Evolutionary conservation across 2,888 invertebrate genomes (phyloP).

Genomic region (Polydrusus tereticollis): DNA sequence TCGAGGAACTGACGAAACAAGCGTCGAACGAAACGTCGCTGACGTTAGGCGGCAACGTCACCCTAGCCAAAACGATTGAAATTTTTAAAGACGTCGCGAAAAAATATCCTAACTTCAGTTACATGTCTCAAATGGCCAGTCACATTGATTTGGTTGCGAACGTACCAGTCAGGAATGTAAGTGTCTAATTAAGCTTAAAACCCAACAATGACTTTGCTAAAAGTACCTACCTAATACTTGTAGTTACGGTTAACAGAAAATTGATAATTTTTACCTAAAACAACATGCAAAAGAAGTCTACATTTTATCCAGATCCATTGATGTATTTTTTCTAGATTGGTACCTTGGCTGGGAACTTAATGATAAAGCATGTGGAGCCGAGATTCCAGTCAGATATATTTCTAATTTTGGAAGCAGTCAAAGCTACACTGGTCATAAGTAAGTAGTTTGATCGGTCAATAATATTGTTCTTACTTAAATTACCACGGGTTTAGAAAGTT

Average conservation of each 20-base stretch:
- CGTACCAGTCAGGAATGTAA: slow-evolving; percentile 70
- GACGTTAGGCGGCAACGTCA: slow-evolving; percentile 72
- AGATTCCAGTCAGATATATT: slow-evolving; percentile 84
- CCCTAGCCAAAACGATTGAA: slow-evolving; percentile 71
- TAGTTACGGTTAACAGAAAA: too few relatives aligned
- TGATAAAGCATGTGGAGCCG: slow-evolving; percentile 75
- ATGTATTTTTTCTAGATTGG: slow-evolving; percentile 64
- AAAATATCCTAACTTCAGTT: slow-evolving; percentile 69
- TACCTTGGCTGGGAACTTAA: slow-evolving; percentile 80
- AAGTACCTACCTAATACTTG: too few relatives aligned
- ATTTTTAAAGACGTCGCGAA: slow-evolving; percentile 66
- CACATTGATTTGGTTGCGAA: slow-evolving; percentile 81
- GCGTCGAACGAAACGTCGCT: slow-evolving; percentile 64
- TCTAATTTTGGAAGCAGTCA: slow-evolving; percentile 73
- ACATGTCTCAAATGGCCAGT: slow-evolving; percentile 71
- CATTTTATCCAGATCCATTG: slow-evolving; percentile 50
- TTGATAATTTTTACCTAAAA: too few relatives aligned
- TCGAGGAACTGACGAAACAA: slow-evolving; percentile 71
- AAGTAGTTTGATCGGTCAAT: slow-evolving; percentile 30
- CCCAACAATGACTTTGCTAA: too few relatives aligned
- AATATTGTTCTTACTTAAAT: too few relatives aligned
- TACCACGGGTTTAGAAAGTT: too few relatives aligned
- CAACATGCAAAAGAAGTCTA: too few relatives aligned
- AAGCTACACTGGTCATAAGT: slow-evolving; percentile 68
- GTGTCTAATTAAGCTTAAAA: slow-evolving; percentile 4